Evolutionary conservation across 2,113 vertebrate genomes (phyloP).

Genomic region (Mesitornis unicolor): DNA sequence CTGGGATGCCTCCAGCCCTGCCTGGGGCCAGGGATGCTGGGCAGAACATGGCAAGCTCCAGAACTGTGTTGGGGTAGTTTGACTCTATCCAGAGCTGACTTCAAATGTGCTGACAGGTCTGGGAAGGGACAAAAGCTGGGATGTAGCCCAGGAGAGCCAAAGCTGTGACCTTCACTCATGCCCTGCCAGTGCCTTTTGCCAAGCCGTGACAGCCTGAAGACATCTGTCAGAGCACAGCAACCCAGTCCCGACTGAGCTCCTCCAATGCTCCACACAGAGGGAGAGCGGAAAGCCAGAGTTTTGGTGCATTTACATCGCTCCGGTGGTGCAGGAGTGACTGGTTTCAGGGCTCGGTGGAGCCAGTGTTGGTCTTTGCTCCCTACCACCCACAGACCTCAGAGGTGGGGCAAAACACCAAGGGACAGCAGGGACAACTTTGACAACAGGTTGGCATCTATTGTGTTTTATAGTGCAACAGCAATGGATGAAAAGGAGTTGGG

Average conservation of each 20-base stretch:
- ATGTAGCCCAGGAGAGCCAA: background rate
- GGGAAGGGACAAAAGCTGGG: background rate
- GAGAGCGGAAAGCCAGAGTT: background rate
- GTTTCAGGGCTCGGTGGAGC: background rate
- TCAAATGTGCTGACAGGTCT: accelerated
- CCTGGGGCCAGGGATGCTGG: background rate
- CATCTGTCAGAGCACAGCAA: background rate
- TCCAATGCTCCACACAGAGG: accelerated
- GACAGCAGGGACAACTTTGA: background rate
- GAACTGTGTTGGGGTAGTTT: background rate
- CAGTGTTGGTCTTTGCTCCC: background rate
- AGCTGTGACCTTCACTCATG: background rate
- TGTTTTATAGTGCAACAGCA: background rate
- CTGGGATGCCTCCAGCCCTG: background rate
- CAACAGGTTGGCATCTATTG: background rate
- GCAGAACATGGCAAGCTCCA: background rate
- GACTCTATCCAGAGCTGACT: accelerated
- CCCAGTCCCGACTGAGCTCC: background rate
- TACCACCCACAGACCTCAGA: accelerated
- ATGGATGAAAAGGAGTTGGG: background rate
- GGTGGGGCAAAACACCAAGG: accelerated
- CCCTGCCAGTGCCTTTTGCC: background rate
- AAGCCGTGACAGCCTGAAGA: background rate
- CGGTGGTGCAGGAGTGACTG: accelerated
- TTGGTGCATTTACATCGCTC: background rate